Conservation (phyloP, 2,888 invertebrate genomes). For the Nomada flava region DNA sequence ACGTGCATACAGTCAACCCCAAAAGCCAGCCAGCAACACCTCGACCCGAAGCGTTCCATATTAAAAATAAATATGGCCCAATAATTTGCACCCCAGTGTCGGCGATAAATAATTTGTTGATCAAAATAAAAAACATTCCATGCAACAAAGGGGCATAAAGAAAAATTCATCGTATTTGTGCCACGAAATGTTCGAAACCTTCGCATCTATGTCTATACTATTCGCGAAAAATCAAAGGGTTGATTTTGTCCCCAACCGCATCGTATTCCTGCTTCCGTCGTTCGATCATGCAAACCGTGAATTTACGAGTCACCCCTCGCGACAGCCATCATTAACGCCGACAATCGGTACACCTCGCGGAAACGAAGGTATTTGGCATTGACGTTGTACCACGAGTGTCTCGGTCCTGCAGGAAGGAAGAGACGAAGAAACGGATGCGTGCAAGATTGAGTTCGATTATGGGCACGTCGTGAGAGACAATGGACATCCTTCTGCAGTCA, state of each 20-base stretch:
- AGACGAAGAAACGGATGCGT: conserved; percentile 54
- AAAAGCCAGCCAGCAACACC: not conserved
- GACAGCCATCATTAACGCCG: not conserved
- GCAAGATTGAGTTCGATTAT: conserved; percentile 57
- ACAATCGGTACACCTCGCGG: conserved; percentile 13
- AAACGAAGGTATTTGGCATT: not conserved
- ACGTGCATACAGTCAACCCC: not conserved
- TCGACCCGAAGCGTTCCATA: too few species aligned
- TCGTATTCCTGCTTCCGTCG: conserved; percentile 14
- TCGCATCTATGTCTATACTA: too few species aligned
- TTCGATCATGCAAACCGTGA: not conserved
- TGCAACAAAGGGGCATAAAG: too few species aligned
- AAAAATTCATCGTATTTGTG: too few species aligned
- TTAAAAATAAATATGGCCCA: too few species aligned
- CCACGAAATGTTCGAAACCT: too few species aligned
- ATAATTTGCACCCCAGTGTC: too few species aligned
- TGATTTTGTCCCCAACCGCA: too few species aligned
- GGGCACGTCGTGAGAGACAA: conserved; percentile 56
- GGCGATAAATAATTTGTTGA: too few species aligned
- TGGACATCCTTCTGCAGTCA: conserved; percentile 59
- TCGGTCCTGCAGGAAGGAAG: conserved; percentile 26
- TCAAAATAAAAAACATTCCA: too few species aligned
- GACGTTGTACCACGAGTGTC: not conserved
- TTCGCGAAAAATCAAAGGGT: too few species aligned
- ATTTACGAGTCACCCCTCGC: not conserved